These are phyloP conservation scores for Triplophysa siluroides DNA, from an alignment of 2,113 vertebrate genomes.

Conservation along the genomic window DNA sequence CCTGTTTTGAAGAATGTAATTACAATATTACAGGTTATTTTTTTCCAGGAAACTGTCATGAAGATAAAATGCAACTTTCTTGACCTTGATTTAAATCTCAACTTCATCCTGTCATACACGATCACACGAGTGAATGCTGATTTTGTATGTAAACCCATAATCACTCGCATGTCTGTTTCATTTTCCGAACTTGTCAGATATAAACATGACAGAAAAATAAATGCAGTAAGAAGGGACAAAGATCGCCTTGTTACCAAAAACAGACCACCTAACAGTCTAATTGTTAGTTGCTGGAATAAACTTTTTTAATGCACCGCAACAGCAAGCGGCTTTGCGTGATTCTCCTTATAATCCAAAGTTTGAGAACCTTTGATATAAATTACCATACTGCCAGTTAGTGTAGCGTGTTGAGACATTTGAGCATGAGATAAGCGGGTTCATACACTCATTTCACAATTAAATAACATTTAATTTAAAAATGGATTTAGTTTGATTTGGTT, in stretches of 20 bases:
- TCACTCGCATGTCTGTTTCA: not conserved
- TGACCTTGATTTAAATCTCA: constrained; percentile 28
- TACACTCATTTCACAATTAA: too few species aligned
- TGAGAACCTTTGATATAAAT: too few species aligned
- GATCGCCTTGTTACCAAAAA: not conserved
- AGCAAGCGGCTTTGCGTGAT: too few species aligned
- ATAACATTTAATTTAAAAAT: too few species aligned
- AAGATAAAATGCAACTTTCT: constrained; percentile 2
- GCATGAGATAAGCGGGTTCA: too few species aligned
- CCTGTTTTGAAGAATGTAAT: constrained; percentile 14
- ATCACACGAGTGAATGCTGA: not conserved
- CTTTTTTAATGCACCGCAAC: too few species aligned
- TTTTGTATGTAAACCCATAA: constrained; percentile 1
- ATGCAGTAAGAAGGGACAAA: constrained; percentile 31
- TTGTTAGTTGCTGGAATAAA: too few species aligned
- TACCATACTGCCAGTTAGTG: too few species aligned
- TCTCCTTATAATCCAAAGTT: too few species aligned
- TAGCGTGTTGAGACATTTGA: too few species aligned
- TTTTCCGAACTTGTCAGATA: not conserved
- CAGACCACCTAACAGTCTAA: too few species aligned
- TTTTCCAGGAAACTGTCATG: constrained; percentile 5
- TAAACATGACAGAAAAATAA: not conserved
- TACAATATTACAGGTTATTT: not conserved
- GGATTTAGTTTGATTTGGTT: too few species aligned
- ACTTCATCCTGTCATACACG: constrained; percentile 1